Base-by-base conservation (phyloP, 2,797 vertebrate genomes). In the Rhinella marina region DNA sequence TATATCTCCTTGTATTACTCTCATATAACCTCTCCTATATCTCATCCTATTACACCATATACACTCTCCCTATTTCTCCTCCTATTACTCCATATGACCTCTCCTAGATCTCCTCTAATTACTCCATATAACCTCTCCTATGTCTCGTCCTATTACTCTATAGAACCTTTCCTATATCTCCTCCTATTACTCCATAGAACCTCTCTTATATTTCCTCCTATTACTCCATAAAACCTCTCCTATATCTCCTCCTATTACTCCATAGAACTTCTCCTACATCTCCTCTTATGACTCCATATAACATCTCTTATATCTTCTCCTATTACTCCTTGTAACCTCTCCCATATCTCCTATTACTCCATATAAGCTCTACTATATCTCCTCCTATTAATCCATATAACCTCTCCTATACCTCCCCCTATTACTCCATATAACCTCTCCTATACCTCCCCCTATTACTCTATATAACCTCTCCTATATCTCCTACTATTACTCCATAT, bases 211-310 rank as follows among this genome's bases (percentile, higher is more conserved):
- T 72, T 7, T 72, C 29, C 70, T 72, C 29, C 32, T 32, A 19
- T 41, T 66, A 66, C 25, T 66, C 64, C 64, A 66, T 66, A 72
- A 41, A 72, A 1, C 17, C 17, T 41, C 68, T n/a, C 23, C 64
- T 66, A 66, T 66, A 68, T 68, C 25, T 27, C 25, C 64, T 68
- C 64, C 64, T 68, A 68, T 68, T 68, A 68, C 66, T 68, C 66
- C 66, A 68, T 68, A 17, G 29, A 68, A 2, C 25, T 13, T 68
- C 72, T 23, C 16, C 68, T 32, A 72, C 41, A 72, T 19, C 29
- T 19, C 14, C 64, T 32, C 14, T 1, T 72, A 41, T 32, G 32
- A 32, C 68, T 72, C 68, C 68, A 72, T 72, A 41, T 72, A 32
- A 29, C 68, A 29, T 72, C 12, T 10, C 13, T 29, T 72, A 17